Conservation (phyloP, 37 sponge, comb jelly and placozoan genomes). For the Cliona cf. orientalis region DNA sequence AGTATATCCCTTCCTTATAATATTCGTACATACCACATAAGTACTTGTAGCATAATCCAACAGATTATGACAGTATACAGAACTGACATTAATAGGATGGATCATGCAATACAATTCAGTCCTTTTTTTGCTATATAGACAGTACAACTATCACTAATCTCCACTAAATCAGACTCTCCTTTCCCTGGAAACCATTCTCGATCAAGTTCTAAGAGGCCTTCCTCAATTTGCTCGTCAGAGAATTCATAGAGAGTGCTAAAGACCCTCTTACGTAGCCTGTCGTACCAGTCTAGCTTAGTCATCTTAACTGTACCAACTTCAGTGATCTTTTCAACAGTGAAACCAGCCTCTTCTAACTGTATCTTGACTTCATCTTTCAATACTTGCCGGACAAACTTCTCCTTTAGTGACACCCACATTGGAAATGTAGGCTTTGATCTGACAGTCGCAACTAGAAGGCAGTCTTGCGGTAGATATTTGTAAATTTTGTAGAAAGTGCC, state of each 20-base stretch:
- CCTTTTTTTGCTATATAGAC: neutral
- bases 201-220: constrained; percentile 19
- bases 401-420: neutral
- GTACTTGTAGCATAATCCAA: no score
- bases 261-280: constrained; percentile 6
- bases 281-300: constrained; percentile 3
- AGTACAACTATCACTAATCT: neutral
- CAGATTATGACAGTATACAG: no score
- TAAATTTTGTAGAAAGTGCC: neutral
- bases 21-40: no score
- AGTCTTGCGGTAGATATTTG: neutral
- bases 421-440: neutral
- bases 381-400: constrained; percentile 7
- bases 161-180: constrained; percentile 4
- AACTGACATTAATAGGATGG: no score
- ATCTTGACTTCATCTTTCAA: neutral
- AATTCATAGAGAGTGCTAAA: constrained; percentile 17
- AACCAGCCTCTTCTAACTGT: constrained; percentile 14
- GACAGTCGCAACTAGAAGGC: neutral
- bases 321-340: neutral
- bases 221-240: constrained; percentile 19
- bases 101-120: no score
- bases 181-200: constrained; percentile 23
- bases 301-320: constrained; percentile 5
- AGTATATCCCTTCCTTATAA: no score